Evolutionary conservation across 2,113 vertebrate genomes (phyloP), one percentile per base, ranked within the genome.

Genomic region (Monarcha castaneiventris): DNA sequence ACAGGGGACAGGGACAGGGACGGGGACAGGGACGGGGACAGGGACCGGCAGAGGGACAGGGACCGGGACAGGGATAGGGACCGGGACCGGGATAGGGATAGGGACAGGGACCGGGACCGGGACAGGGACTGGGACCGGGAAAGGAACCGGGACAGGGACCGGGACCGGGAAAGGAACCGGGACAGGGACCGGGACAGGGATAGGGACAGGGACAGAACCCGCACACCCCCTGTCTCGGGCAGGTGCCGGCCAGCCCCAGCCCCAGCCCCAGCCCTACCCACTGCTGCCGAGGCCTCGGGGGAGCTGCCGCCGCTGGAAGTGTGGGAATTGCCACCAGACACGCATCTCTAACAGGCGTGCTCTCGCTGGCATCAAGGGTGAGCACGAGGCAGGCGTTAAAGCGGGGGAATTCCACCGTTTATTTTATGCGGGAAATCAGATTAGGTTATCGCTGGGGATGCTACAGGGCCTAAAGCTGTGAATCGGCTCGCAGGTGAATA

Each of bases 281-380:
- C 3, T 5, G 15, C 55, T 10, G 20, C 19, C 58, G 8, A 15
- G 25, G 6, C n/a, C 51, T 0, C 43, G 1, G 11, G 27, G 52
- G 33, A 80, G 61, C 56, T 19, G 64, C 73, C 33, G 0, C 3
- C 10, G 1, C 46, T 16, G 48, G 41, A 11, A 30, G 18, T 0
- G 35, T 5, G 64, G 16, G 2, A 12, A n/a, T 9, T 6, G 62
- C 48, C 16, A 0, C 2, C 3, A 4, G 82, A 5, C 23, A 0
- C 30, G 37, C 37, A 5, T 48, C n/a, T 6, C 62, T 4, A 3
- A 12, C 6, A 23, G 66, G 10, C 15, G 1, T 0, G 16, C 3
- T 52, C 63, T 37, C 25, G 0, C 7, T 37, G 78, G 32, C 71
- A 3, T 4, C 26, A 3, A 8, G 49, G 27, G 21, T 6, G 48